Percentiles rank a stretch among this genome's conserved stretches.
Evolutionary conservation across 2,797 vertebrate genomes (phyloP).

Genomic region (Brachymystax lenok): DNA sequence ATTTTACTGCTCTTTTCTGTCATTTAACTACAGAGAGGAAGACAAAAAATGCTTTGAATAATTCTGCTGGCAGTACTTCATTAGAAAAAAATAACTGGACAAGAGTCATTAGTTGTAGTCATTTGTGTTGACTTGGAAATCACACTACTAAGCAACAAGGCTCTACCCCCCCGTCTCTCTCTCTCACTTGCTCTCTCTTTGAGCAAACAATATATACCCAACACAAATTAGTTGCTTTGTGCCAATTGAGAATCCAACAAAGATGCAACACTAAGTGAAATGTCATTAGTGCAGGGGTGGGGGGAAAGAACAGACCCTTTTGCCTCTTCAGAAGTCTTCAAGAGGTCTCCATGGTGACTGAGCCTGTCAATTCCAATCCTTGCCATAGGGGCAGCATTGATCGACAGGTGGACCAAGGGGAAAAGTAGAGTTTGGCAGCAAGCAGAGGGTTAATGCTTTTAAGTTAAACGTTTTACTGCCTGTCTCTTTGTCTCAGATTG

Average conservation of each 20-base stretch:
- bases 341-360: conserved; percentile 70
- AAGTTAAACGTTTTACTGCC: background rate
- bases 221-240: conserved; percentile 75
- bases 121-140: conserved; percentile 6
- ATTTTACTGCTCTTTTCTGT: background rate
- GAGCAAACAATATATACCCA: conserved; percentile 66
- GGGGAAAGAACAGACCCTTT: conserved; percentile 53
- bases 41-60: conserved; percentile 21
- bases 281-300: conserved; percentile 75
- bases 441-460: conserved; percentile 60
- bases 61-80: conserved; percentile 12
- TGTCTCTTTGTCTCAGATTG: background rate
- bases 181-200: conserved; percentile 27
- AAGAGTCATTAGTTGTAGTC: conserved; percentile 50
- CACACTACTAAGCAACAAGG: conserved; percentile 28
- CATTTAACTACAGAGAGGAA: background rate
- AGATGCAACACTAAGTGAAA: conserved; percentile 70
- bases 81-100: conserved; percentile 37
- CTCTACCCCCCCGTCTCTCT: conserved; percentile 25
- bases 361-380: conserved; percentile 34
- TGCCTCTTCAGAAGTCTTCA: conserved; percentile 67
- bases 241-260: conserved; percentile 69
- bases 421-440: conserved; percentile 27
- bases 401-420: conserved; percentile 12
- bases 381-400: conserved; percentile 42